phyloP scores from a whole-genome alignment of 2,888 invertebrate genomes.

The Entomobrya multifasciata region DNA sequence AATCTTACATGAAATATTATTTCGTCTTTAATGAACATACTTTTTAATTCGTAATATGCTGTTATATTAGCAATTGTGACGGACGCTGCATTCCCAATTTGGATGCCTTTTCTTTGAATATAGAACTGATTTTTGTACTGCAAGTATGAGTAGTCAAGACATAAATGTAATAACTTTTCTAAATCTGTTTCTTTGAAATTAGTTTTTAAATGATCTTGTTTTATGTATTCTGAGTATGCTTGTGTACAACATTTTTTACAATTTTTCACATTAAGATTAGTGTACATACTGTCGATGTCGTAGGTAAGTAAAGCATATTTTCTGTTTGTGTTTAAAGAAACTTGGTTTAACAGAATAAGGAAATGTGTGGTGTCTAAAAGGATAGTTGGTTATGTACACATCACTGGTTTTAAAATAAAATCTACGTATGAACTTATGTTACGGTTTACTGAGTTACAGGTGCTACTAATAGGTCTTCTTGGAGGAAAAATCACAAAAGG shows the following conservation, averaged over 20 bases:
- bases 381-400: neutral
- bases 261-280: neutral
- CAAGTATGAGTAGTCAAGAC: slow-evolving; percentile 27
- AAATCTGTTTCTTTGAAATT: neutral
- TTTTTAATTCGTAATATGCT: slow-evolving; percentile 30
- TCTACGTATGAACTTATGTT: neutral
- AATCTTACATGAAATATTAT: slow-evolving; percentile 22
- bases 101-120: slow-evolving; percentile 30
- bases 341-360: neutral
- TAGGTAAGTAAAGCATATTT: neutral
- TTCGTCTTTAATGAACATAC: neutral
- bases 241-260: neutral
- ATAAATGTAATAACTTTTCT: neutral
- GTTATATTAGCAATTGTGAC: slow-evolving; percentile 39
- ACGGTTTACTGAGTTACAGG: neutral
- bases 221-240: no score
- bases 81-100: slow-evolving; percentile 43
- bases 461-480: neutral
- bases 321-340: neutral
- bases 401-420: neutral
- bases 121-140: no score
- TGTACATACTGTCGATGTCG: neutral
- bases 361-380: neutral
- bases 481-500: neutral
- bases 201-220: no score